Base-by-base conservation (phyloP, 2,797 vertebrate genomes). In the Rhyacichthys aspro region DNA sequence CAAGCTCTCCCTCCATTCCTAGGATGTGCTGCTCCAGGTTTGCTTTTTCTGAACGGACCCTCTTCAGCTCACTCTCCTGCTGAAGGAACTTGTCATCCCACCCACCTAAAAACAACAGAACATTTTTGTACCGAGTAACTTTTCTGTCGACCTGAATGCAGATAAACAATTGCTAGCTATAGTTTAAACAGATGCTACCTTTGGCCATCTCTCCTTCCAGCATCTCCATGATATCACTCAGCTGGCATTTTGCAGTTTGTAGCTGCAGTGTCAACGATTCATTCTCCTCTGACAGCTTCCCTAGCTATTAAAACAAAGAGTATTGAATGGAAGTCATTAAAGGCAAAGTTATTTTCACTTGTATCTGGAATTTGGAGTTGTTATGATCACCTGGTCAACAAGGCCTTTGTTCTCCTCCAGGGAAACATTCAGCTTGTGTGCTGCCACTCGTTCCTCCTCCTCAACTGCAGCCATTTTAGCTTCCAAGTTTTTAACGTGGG, bases 81-180 rank as follows among this genome's bases (percentile, higher is more conserved):
- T 90, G 89, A 67, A 94, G 85, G 84, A 91, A 91, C 42, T 83
- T 93, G 59, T 94, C 90, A 14, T 90, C 84, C 89, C 89, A 93
- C 14, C 78, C 88, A 19, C 80, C 90, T 91, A 12, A 9, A 70
- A 38, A 9, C n/a, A 57, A 28, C 7, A 28, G 4, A 43, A 8
- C 4, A 39, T 38, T 5, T 38, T 38, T 11, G 1, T 38, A 11
- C 12, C 2, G 4, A 28, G 23, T 28, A 28, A 28, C 23, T 28
- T 28, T 28, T 28, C 9, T 38, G 11, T 38, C 2, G 11, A 5
- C 11, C 4, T 12, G 37, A 38, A 38, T 38, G 10, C 11, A 38
- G 37, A 38, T 38, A 38, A 28, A 28, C 23, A 28, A 28, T 28
- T 1, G 4, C 23, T 1, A 28, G 3, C 23, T 28, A 4, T 28